phyloP scores from a whole-genome alignment of 2,113 vertebrate genomes.

The human (Homo sapiens) region GRCh38 chr3:147603001-147603500 shows the following conservation, averaged over 20 bases:
- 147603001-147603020: background rate
- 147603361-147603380: conserved; percentile 79
- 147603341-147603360: conserved; percentile 79
- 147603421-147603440: conserved; percentile 83
- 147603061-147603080: background rate
- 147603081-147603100: conserved; percentile 5
- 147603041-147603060: background rate
- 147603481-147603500: conserved; percentile 93
- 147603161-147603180: conserved; percentile 9
- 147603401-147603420: conserved; percentile 82
- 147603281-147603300: conserved; percentile 81
- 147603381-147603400: conserved; percentile 81
- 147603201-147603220: background rate
- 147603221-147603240: conserved; percentile 6
- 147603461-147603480: conserved; percentile 90
- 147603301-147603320: conserved; percentile 71
- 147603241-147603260: conserved; percentile 48
- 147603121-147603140: conserved; percentile 35
- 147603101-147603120: conserved; percentile 38
- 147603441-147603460: conserved; percentile 89
- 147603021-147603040: background rate
- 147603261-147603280: conserved; percentile 47
- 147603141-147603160: background rate
- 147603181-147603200: background rate
- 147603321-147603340: conserved; percentile 75